Percentiles rank a stretch among this genome's conserved stretches.
These are phyloP conservation scores for Plutella xylostella DNA, from an alignment of 2,888 invertebrate genomes.

Conservation along the genomic window DNA sequence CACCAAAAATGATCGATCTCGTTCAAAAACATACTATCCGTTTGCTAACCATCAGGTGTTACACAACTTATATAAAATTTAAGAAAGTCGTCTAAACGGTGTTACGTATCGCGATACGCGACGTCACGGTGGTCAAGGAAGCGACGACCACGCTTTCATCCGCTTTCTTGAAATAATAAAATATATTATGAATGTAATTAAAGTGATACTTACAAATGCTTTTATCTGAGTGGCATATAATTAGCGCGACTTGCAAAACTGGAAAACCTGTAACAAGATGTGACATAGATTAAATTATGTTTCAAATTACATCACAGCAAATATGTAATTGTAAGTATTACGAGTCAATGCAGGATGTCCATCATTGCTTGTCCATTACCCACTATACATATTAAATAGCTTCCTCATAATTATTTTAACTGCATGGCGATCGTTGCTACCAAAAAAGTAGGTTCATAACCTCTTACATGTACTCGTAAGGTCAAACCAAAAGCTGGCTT, in stretches of 20 bases:
- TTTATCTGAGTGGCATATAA: conserved; percentile 57
- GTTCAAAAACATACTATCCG: conserved; percentile 33
- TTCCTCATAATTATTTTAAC: too few relatives aligned
- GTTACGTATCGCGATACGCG: conserved; percentile 21
- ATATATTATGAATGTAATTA: conserved; percentile 4
- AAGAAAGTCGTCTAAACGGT: conserved; percentile 8
- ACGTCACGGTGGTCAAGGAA: not conserved
- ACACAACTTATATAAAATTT: conserved; percentile 24
- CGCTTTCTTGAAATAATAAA: not conserved
- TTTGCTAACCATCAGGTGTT: conserved; percentile 36
- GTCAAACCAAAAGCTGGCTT: too few relatives aligned
- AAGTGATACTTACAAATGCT: conserved; percentile 19
- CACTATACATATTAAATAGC: too few relatives aligned
- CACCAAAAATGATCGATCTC: conserved; percentile 47
- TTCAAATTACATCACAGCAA: too few relatives aligned
- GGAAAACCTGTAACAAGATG: conserved; percentile 56
- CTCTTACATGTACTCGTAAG: too few relatives aligned
- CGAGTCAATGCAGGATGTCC: too few relatives aligned
- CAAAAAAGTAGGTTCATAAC: too few relatives aligned
- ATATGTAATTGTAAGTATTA: too few relatives aligned
- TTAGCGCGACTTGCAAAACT: conserved; percentile 27
- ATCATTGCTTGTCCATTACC: too few relatives aligned
- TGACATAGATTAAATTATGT: not conserved
- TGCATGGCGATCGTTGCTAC: too few relatives aligned
- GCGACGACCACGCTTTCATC: conserved; percentile 5